Base-by-base conservation (phyloP, 2,797 vertebrate species). In the Tragopan temminckii region DNA sequence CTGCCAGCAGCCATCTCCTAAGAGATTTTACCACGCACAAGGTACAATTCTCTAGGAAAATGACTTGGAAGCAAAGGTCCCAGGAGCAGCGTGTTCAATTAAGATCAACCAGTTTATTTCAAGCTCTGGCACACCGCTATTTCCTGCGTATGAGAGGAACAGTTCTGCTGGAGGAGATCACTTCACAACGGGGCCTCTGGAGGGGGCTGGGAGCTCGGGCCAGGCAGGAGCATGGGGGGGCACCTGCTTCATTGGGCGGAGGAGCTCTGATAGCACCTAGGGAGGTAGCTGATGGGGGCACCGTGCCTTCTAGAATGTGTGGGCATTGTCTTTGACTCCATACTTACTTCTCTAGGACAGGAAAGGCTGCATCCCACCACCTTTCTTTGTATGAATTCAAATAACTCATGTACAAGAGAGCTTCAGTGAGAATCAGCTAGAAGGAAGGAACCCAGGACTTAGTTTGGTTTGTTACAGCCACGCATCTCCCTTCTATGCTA, bases 321-420 rank as follows among this genome's bases (percentile, higher is more conserved):
- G 52, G 50, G 90, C 40, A 82, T 66, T 0, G 1, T 53, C 50
- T 93, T 68, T 94, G 92, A 90, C 85, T 90, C 45, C 76, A 78
- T 80, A 24, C 78, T 94, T 89, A 53, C 62, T 80, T 43, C 79
- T 94, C 62, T 81, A 90, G 88, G 71, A 90, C 62, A 52, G 61
- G 74, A 70, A 85, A 71, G 45, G 36, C 45, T 9, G 14, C 27
- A 33, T 90, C 76, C 76, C 87, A 71, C 29, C 48, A 29, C 40
- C 59, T 38, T 52, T 63, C 62, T 63, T 46, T 20, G 19, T 40
- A 31, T 40, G 27, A 52, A 24, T 31, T 31, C 14, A 14, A 63
- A 40, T 24, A 63, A 62, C 17, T 77, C 13, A 9, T 31, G 11
- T 42, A 29, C 59, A 50, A 77, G 29, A 50, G 36, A 52, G 21